Conservation (phyloP, 2,888 invertebrate species). For the Rambutsinella grinnellia region DNA sequence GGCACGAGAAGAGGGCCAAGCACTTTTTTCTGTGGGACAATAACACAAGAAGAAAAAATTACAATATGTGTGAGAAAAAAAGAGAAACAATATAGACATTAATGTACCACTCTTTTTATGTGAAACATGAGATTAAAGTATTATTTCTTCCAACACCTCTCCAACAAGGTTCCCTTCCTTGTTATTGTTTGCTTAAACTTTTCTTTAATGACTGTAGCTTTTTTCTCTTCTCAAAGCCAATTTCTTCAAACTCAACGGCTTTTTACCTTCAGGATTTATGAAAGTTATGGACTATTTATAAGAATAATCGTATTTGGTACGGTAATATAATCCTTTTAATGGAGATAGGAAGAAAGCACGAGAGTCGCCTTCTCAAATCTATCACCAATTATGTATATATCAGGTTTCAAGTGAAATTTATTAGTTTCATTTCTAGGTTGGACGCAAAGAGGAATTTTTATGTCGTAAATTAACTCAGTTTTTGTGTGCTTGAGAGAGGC, state of each 20-base stretch:
- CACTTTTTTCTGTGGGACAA: not conserved
- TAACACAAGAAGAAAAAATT: not conserved
- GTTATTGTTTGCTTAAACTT: not conserved
- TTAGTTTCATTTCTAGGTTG: not conserved
- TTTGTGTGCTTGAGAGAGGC: not conserved
- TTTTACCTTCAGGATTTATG: no score
- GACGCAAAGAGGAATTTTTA: not conserved
- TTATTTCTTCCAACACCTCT: not conserved
- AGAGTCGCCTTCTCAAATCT: not conserved
- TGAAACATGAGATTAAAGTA: not conserved
- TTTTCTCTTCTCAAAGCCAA: no score
- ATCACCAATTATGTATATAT: not conserved
- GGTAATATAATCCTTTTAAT: not conserved
- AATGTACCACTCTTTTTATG: not conserved
- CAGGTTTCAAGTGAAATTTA: not conserved
- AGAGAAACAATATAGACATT: not conserved
- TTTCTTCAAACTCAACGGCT: not conserved
- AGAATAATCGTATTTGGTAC: no score
- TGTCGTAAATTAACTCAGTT: constrained; percentile 15
- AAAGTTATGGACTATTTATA: no score
- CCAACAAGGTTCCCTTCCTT: not conserved
- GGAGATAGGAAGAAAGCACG: no score
- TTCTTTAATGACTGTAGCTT: not conserved
- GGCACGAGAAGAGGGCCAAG: not conserved
- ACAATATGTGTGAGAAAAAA: not conserved